These are phyloP conservation scores for Takifugu bimaculatus DNA, from an alignment of 2,113 vertebrate genomes.

Conservation along the genomic window DNA sequence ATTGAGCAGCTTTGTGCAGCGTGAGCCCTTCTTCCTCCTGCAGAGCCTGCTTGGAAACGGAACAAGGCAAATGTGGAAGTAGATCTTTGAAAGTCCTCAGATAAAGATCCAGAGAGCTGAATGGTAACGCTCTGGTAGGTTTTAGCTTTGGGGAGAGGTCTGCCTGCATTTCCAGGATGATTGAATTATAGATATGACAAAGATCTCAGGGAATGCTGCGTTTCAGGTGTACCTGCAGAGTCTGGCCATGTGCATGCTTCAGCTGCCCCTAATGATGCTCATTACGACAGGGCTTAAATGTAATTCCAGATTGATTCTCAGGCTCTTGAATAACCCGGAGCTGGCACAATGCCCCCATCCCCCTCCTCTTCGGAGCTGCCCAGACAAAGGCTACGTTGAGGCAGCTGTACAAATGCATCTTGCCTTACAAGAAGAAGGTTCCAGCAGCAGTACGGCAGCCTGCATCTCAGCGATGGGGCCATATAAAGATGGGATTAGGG, in stretches of 20 bases:
- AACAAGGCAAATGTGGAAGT: slow-evolving; percentile 10
- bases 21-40: slow-evolving; percentile 26
- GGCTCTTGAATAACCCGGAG: slow-evolving; percentile 70
- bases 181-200: slow-evolving; percentile 87
- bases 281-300: slow-evolving; percentile 90
- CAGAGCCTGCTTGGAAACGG: slow-evolving; percentile 17
- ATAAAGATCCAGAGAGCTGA: slow-evolving; percentile 36
- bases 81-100: slow-evolving; percentile 55
- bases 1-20: no score
- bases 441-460: slow-evolving; percentile 49
- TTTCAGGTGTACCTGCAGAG: slow-evolving; percentile 71
- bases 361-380: neutral
- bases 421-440: slow-evolving; percentile 28
- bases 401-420: slow-evolving; percentile 55
- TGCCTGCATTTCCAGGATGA: slow-evolving; percentile 87
- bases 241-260: slow-evolving; percentile 76
- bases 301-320: slow-evolving; percentile 87
- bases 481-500: slow-evolving; percentile 83
- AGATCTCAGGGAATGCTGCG: slow-evolving; percentile 66
- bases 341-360: slow-evolving; percentile 66
- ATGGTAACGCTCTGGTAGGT: slow-evolving; percentile 51
- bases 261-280: slow-evolving; percentile 90
- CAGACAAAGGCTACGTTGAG: slow-evolving; percentile 72
- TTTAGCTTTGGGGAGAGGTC: slow-evolving; percentile 54
- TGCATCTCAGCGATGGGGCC: slow-evolving; percentile 61